A percentile compares a stretch with the other conserved stretches of the same genome.
phyloP scores from a whole-genome alignment of 2,888 invertebrate species.

The Hermaeophaga mercurialis region DNA sequence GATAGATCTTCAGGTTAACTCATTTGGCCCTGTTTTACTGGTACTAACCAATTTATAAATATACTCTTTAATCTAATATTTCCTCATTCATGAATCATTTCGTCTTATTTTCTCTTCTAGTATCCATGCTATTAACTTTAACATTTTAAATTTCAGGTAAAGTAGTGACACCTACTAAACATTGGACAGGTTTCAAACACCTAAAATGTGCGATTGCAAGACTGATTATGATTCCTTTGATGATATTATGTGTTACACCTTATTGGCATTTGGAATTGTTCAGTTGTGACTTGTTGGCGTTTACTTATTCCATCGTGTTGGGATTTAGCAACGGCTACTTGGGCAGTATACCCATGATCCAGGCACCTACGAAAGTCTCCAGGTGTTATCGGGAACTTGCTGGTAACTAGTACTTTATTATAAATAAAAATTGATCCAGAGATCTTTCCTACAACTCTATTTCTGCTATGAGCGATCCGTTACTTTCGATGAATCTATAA shows the following conservation, averaged over 20 bases:
- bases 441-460: too few species aligned
- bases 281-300: constrained; percentile 68
- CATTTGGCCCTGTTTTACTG: too few species aligned
- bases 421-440: too few species aligned
- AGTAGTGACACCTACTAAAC: constrained; percentile 80
- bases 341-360: constrained; percentile 91
- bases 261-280: constrained; percentile 60
- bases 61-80: too few species aligned
- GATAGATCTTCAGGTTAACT: too few species aligned
- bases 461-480: too few species aligned
- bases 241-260: constrained; percentile 83
- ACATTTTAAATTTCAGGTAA: constrained; percentile 50
- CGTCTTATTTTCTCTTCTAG: too few species aligned
- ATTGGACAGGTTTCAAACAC: constrained; percentile 82
- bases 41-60: too few species aligned
- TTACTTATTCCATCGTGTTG: constrained; percentile 69
- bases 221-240: constrained; percentile 76
- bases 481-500: too few species aligned
- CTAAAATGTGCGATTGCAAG: constrained; percentile 76
- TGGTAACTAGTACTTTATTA: constrained; percentile 68
- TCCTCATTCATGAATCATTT: too few species aligned
- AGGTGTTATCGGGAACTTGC: constrained; percentile 87
- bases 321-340: constrained; percentile 87
- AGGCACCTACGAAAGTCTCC: constrained; percentile 85
- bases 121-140: not conserved